These are phyloP conservation scores for Momotus momota DNA, from an alignment of 2,797 vertebrate species.

Conservation along the genomic window DNA sequence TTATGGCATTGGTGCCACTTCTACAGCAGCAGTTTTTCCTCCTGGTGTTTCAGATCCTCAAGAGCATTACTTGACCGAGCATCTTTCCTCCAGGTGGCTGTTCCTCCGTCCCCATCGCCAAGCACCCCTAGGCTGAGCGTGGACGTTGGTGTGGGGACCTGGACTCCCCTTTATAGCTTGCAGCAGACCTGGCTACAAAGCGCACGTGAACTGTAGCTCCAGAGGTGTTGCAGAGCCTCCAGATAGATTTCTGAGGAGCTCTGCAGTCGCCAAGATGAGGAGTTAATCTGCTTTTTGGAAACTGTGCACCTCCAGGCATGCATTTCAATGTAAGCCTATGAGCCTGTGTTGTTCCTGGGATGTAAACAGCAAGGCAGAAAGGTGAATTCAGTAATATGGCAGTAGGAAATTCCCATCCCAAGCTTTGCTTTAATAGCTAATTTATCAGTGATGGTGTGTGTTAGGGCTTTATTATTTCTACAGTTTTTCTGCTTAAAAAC, in stretches of 20 bases:
- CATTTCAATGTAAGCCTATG: background rate
- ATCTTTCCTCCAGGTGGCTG: background rate
- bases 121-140: background rate
- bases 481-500: constrained; percentile 6
- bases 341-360: background rate
- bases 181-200: background rate
- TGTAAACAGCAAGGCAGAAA: background rate
- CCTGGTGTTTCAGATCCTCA: background rate
- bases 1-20: background rate
- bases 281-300: background rate
- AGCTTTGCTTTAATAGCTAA: background rate
- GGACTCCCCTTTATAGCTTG: background rate
- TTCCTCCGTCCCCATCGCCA: background rate
- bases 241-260: background rate
- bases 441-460: background rate
- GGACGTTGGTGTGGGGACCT: background rate
- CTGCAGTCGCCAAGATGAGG: background rate
- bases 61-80: accelerated
- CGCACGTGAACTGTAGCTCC: background rate
- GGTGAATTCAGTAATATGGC: background rate
- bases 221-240: background rate
- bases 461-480: constrained; percentile 14
- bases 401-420: background rate
- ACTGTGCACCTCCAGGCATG: background rate
- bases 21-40: background rate